Evolutionary conservation across 1,140 invertebrate species (phyloP).

Genomic region (Cardiocondyla obscurior): DNA sequence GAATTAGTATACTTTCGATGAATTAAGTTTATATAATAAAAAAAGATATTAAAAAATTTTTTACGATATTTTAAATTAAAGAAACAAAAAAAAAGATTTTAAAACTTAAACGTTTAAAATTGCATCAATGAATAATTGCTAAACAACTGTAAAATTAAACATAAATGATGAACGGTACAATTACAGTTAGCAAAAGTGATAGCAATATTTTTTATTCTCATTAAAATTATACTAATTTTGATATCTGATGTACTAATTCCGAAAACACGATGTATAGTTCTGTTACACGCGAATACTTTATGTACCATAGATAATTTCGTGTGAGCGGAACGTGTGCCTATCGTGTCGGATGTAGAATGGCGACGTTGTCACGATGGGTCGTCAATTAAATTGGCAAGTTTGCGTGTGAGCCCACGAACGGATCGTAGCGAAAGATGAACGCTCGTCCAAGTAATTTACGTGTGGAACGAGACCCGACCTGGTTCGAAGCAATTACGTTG

Average conservation of each 20-base stretch:
- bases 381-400: conserved; percentile 53
- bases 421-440: neutral
- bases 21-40: neutral
- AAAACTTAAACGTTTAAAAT: neutral
- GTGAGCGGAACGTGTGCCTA: neutral
- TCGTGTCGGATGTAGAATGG: neutral
- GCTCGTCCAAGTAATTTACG: neutral
- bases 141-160: neutral
- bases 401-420: neutral
- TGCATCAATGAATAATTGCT: neutral
- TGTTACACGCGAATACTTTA: neutral
- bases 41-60: too few relatives aligned
- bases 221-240: neutral
- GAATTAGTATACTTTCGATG: neutral
- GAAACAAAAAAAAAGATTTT: neutral
- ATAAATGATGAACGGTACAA: neutral
- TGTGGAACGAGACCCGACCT: neutral
- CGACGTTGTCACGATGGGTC: neutral
- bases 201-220: neutral
- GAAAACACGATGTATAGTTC: neutral
- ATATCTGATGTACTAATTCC: neutral
- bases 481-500: neutral
- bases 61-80: too few relatives aligned
- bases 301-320: conserved; percentile 30
- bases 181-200: neutral